Conservation (phyloP, 2,888 invertebrate species). For the Lasioglossum leucozonium region DNA sequence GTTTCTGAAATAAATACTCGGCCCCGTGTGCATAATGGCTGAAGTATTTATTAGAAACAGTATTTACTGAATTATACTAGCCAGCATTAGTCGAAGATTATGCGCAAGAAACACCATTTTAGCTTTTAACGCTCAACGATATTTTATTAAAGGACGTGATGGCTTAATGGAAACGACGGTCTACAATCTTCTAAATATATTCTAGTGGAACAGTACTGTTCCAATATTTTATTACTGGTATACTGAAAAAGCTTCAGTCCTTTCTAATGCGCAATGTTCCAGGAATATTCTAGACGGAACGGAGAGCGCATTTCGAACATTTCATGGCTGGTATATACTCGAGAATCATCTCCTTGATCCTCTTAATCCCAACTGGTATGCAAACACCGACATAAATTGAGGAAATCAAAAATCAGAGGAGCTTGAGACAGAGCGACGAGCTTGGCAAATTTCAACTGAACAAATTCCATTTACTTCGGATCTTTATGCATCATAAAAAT, state of each 20-base stretch:
- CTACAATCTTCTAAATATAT: not conserved
- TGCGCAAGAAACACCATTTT: not conserved
- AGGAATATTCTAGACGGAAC: not conserved
- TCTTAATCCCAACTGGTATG: not conserved
- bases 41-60: not conserved
- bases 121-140: not conserved
- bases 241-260: not conserved
- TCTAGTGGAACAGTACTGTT: not conserved
- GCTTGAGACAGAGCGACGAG: not conserved
- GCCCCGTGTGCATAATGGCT: not conserved
- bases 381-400: not conserved
- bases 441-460: not conserved
- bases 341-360: not conserved
- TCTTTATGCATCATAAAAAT: too few relatives aligned
- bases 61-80: not conserved
- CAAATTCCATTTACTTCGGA: too few relatives aligned
- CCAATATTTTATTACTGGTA: not conserved
- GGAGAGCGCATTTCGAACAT: not conserved
- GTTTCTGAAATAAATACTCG: not conserved
- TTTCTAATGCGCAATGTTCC: not conserved
- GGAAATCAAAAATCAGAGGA: too few relatives aligned
- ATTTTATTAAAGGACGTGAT: not conserved
- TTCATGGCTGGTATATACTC: not conserved
- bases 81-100: not conserved
- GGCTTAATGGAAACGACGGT: not conserved